Base-by-base conservation (phyloP, 2,797 vertebrate genomes). In the Odontamblyopus rebecca region DNA sequence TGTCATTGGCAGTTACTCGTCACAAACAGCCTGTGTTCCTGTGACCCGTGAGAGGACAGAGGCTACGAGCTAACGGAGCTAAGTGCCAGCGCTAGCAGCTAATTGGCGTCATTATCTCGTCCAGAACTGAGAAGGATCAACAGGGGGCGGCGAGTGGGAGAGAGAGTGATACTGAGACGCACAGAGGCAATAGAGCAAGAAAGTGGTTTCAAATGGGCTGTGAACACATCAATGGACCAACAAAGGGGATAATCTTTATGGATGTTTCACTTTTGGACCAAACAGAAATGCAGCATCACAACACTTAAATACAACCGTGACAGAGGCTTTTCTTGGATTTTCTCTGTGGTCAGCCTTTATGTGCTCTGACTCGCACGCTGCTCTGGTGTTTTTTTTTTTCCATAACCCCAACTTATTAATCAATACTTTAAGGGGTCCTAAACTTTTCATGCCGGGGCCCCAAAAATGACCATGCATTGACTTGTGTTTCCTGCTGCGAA, bases 41-140 rank as follows among this genome's bases (percentile, higher is more conserved):
- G 50, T n/a, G 72, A 77, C 51, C n/a, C 63, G 38, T 9, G 68
- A 75, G 68, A 30, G 38, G 30, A 65, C n/a, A 75, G 51, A 19
- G 0, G 0, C 69, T 77, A 38, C 67, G 23, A 71, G 70, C 66
- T 41, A 51, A 35, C 44, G 38, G 35, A 41, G 61, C 61, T 63
- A 63, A 72, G n/a, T 69, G 70, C 66, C 35, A 56, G 23, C 51
- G 57, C 73, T 68, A 66, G 70, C 15, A 0, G 53, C 76, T 80
- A 76, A 77, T 74, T 69, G 74, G 32, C 30, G 23, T 29, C 48
- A 38, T 77, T 60, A 74, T 53, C 8, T 69, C 69, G 38, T 71
- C 63, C 6, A 0, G 50, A 27, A 67, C 57, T 13, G 23, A 61
- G 19, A 53, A n/a, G 53, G 60, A 77, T 35, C 59, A 51, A 66